Evolutionary conservation across 2,888 invertebrate species (phyloP), one percentile per base, ranked within the genome.

Genomic region (Brachylomia viminalis): DNA sequence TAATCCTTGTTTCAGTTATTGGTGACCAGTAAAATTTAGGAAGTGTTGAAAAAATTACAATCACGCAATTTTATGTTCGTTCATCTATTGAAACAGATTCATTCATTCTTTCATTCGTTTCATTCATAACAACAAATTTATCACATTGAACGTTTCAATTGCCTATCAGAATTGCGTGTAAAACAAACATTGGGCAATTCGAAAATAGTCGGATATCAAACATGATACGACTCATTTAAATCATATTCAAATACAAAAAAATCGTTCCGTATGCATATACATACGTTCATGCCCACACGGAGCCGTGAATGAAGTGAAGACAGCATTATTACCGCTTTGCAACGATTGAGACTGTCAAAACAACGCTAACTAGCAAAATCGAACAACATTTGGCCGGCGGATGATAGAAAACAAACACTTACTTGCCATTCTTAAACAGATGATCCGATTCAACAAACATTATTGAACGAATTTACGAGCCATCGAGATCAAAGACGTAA

Each of bases 321-420:
- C 95, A 95, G 95, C 92, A 88, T 94, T 95, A 95, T 95, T 93
- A 91, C 91, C 86, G 90, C 88, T 86, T 86, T 82, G 86, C 89
- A 92, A 88, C 94, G 95, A 95, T 92, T 93, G 95, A 95, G 92
- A 91, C 93, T 95, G 96, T 96, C 96, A 96, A 95, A 96, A 96
- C 95, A 96, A 90, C 93, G 91, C 91, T 93, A 94, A 95, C 94
- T 94, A 94, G 94, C 95, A 91, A 92, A 94, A 94, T 94, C 93
- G 92, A 93, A 95, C 93, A 94, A 94, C 95, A 94, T 94, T 95
- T 92, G 94, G 92, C 92, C 91, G 93, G 89, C 92, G 95, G 93
- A 92, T 95, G 96, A 96, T 96, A 95, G 94, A 94, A 95, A 95
- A 95, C 95, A 96, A 95, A 95, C 95, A 95, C 91, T 93, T 92